Base-by-base conservation (phyloP, 2,888 invertebrate species). In the Villa cingulata region DNA sequence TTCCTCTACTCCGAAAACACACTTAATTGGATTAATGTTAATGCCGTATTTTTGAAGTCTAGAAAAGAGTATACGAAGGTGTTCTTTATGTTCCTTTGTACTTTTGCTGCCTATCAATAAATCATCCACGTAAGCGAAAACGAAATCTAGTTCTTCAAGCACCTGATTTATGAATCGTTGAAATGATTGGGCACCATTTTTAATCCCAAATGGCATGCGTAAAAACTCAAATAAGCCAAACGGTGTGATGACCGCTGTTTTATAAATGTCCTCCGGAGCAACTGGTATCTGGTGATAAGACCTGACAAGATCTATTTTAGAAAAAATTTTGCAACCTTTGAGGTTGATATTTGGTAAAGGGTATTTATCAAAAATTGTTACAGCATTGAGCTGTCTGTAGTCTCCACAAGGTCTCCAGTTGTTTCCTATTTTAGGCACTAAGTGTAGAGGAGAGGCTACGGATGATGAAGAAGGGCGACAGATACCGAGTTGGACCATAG, bases 111-210 rank as follows among this genome's bases (percentile, higher is more conserved):
- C 29, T 1, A 50, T 46, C 43, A 2, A 46, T 17, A 1, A 16
- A n/a, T n/a, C n/a, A n/a, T n/a, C n/a, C n/a, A n/a, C n/a, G n/a
- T n/a, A n/a, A n/a, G n/a, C n/a, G n/a, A n/a, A n/a, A n/a, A n/a
- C n/a, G n/a, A n/a, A n/a, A n/a, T n/a, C n/a, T n/a, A n/a, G n/a
- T n/a, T n/a, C 49, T 29, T 14, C 2, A 3, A 29, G 19, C 2
- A 44, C 38, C 16, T 43, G 2, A 34, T 43, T 19, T 9, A 46
- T 44, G 3, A 50, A 44, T 4, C 46, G 46, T 32, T 50, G 44
- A n/a, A 49, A 49, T 1, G 40, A 43, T 38, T 43, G 43, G 0
- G 44, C 37, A 3, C 37, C 49, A 32, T 46, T 49, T 34, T 42
- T 17, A 14, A 46, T 16, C 10, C 49, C 46, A n/a, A 34, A 34